Conservation (phyloP, 2,113 vertebrate genomes). For the Thomomys bottae region DNA sequence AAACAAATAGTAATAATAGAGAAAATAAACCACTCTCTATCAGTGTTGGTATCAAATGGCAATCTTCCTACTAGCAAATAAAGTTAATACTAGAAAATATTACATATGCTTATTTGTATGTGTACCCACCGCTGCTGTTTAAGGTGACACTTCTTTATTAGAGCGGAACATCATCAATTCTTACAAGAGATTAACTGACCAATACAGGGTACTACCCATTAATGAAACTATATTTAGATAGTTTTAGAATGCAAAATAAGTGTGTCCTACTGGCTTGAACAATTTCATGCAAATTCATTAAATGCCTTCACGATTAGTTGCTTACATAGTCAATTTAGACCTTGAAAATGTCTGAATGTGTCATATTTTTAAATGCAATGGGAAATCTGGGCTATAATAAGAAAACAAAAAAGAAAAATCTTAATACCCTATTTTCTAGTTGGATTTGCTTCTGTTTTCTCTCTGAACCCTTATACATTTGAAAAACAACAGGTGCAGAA, state of each 20-base stretch:
- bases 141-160: not conserved
- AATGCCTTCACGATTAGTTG: constrained; percentile 31
- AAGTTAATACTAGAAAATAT: not conserved
- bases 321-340: constrained; percentile 40
- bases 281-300: constrained; percentile 61
- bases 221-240: constrained; percentile 27
- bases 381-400: not conserved
- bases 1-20: not conserved
- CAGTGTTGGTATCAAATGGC: not conserved
- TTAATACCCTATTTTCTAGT: constrained; percentile 32
- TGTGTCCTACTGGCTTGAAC: not conserved
- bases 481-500: constrained; percentile 17
- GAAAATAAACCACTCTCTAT: not conserved
- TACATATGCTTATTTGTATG: not conserved
- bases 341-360: constrained; percentile 6
- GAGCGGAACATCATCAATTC: not conserved
- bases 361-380: constrained; percentile 51
- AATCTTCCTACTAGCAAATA: not conserved
- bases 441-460: constrained; percentile 7
- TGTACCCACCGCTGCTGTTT: not conserved
- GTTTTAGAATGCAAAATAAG: constrained; percentile 34
- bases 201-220: not conserved
- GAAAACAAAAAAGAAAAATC: not conserved
- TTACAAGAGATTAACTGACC: constrained; percentile 4
- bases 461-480: constrained; percentile 21